Conservation (phyloP, 2,797 vertebrate species). For the Micropoecilia bifurca region DNA sequence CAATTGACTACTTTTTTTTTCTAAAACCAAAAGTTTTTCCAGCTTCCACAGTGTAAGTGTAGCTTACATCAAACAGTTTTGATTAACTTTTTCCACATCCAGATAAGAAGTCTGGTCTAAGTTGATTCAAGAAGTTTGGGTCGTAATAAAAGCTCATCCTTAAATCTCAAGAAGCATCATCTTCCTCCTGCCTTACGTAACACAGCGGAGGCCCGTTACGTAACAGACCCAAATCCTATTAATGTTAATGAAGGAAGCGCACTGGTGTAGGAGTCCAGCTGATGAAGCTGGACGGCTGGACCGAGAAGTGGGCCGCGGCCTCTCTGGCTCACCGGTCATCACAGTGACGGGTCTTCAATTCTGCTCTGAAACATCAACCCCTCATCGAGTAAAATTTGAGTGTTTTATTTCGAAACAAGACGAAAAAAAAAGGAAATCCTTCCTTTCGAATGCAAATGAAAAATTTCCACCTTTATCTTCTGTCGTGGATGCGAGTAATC, state of each 20-base stretch:
- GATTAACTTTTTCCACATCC: neutral
- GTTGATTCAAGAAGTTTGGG: slow-evolving; percentile 6
- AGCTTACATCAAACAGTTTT: neutral
- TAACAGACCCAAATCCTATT: slow-evolving; percentile 78
- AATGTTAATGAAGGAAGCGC: slow-evolving; percentile 72
- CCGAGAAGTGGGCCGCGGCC: slow-evolving; percentile 27
- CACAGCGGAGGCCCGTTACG: slow-evolving; percentile 60
- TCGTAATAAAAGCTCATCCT: slow-evolving; percentile 5
- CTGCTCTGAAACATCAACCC: slow-evolving; percentile 25
- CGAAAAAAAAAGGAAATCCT: slow-evolving; percentile 19
- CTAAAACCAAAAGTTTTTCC: neutral
- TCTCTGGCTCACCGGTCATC: slow-evolving; percentile 27
- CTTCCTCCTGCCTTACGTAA: slow-evolving; percentile 58
- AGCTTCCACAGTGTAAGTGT: neutral
- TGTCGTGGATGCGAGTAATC: slow-evolving; percentile 2
- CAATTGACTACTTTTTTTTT: neutral
- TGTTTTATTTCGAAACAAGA: neutral
- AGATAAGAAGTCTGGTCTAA: neutral
- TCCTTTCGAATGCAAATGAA: slow-evolving; percentile 39
- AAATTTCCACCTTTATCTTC: slow-evolving; percentile 9
- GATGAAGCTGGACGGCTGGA: slow-evolving; percentile 46
- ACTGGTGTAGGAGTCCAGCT: slow-evolving; percentile 59
- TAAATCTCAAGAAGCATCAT: slow-evolving; percentile 41
- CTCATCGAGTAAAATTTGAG: slow-evolving; percentile 29
- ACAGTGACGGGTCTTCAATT: slow-evolving; percentile 23